Evolutionary conservation across 2,888 invertebrate genomes (phyloP).

Genomic region (Zootermopsis nevadensis): DNA sequence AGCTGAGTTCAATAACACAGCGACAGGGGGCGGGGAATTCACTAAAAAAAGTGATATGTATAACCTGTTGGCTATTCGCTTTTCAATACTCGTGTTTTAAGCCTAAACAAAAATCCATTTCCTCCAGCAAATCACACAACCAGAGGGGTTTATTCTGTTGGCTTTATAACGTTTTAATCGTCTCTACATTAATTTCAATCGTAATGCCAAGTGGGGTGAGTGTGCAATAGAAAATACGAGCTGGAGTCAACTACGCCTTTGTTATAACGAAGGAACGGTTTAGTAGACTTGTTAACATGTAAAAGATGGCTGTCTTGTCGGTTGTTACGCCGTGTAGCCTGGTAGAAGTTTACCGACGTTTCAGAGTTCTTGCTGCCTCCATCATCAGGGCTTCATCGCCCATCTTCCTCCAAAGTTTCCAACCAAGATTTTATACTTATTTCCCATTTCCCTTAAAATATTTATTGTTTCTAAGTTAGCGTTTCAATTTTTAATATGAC

Average conservation of each 20-base stretch:
- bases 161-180: slow-evolving; percentile 27
- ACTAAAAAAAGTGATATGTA: slow-evolving; percentile 29
- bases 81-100: slow-evolving; percentile 31
- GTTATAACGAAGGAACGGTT: too few relatives aligned
- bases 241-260: not conserved
- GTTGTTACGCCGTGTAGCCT: too few relatives aligned
- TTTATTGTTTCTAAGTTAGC: too few relatives aligned
- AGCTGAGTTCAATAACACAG: slow-evolving; percentile 9
- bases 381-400: too few relatives aligned
- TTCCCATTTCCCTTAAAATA: too few relatives aligned
- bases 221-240: not conserved
- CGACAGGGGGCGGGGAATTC: not conserved
- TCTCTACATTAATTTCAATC: slow-evolving; percentile 29
- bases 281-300: too few relatives aligned
- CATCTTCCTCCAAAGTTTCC: too few relatives aligned
- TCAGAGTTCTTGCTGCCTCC: too few relatives aligned
- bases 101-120: slow-evolving; percentile 34
- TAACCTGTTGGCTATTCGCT: slow-evolving; percentile 32
- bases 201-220: slow-evolving; percentile 1
- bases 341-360: too few relatives aligned
- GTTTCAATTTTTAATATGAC: too few relatives aligned
- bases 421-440: too few relatives aligned
- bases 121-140: slow-evolving; percentile 29
- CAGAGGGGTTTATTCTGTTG: not conserved
- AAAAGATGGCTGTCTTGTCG: too few relatives aligned